A percentile compares a stretch with the other conserved stretches of the same genome.
These are phyloP conservation scores for Lasioglossum vierecki DNA, from an alignment of 2,888 invertebrate genomes.

Conservation along the genomic window DNA sequence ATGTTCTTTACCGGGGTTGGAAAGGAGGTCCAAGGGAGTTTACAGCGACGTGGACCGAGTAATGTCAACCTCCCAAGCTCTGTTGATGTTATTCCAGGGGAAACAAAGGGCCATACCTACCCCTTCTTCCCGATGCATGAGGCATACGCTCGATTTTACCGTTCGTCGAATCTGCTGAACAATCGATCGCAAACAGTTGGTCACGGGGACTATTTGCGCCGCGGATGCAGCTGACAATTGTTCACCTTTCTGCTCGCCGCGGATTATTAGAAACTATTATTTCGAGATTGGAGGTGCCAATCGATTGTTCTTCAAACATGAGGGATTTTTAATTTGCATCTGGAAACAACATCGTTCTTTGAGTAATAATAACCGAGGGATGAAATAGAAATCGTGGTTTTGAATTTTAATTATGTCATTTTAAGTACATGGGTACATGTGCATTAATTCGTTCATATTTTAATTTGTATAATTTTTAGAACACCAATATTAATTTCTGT, in stretches of 20 bases:
- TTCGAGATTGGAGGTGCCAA: not conserved
- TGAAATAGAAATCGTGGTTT: too few species aligned
- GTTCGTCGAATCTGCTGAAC: not conserved
- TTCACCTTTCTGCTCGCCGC: not conserved
- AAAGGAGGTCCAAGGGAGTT: conserved; percentile 1
- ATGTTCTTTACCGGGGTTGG: not conserved
- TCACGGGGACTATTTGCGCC: not conserved
- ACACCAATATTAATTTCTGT: too few species aligned
- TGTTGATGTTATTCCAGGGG: not conserved
- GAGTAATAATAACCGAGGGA: not conserved
- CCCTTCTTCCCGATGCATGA: not conserved
- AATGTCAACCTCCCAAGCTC: not conserved
- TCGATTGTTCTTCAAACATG: not conserved
- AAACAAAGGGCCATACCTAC: not conserved
- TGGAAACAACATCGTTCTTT: not conserved
- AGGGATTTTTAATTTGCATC: not conserved
- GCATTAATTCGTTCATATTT: too few species aligned
- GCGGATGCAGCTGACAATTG: not conserved
- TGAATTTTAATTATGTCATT: too few species aligned
- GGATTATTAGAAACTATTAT: not conserved
- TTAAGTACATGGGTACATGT: too few species aligned
- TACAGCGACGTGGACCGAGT: not conserved
- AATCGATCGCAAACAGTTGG: not conserved
- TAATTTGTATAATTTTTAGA: too few species aligned
- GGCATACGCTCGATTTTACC: not conserved